Evolutionary conservation across 2,113 vertebrate genomes (phyloP), one percentile per base, ranked within the genome.

Genomic region (Scophthalmus maximus): DNA sequence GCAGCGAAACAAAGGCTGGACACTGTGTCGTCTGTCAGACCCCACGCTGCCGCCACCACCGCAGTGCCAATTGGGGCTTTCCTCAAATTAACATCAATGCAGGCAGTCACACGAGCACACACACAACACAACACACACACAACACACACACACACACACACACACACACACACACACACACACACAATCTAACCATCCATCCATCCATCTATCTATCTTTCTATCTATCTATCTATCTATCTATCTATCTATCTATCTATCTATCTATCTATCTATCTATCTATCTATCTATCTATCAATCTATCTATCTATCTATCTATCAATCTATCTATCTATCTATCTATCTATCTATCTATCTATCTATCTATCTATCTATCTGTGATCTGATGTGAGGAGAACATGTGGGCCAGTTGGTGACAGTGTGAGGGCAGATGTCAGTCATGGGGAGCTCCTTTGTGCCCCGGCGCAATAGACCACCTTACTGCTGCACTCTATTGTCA

Each of bases 401-500:
- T 89, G 80, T 67, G 88, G 85, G 71, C 74, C 92, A 94, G 91
- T 93, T 92, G 93, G 89, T 89, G 88, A 84, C 88, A 88, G 86
- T 76, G 78, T 52, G 88, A 92, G 89, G 87, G 90, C 87, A 96
- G 96, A 95, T 96, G 95, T 95, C 78, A 73, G 75, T 85, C 90
- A 18, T 25, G 42, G 72, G 2, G 32, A 58, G 68, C 72, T 79
- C 85, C 90, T 95, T 95, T 96, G 94, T 95, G 88, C 17, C 68
- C 67, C 30, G 66, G 22, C 42, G 82, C 80, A 34, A 68, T 68
- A 87, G 92, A 90, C 88, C 87, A 93, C 89, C 82, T 93, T 85
- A 93, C 92, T 86, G 89, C 88, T 90, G 66, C 88, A 73, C 78
- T 90, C 92, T 70, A 94, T 96, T 96, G 94, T 96, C 89, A 95